Evolutionary conservation across 2,113 vertebrate genomes (phyloP).

Genomic region (Apaloderma vittatum): DNA sequence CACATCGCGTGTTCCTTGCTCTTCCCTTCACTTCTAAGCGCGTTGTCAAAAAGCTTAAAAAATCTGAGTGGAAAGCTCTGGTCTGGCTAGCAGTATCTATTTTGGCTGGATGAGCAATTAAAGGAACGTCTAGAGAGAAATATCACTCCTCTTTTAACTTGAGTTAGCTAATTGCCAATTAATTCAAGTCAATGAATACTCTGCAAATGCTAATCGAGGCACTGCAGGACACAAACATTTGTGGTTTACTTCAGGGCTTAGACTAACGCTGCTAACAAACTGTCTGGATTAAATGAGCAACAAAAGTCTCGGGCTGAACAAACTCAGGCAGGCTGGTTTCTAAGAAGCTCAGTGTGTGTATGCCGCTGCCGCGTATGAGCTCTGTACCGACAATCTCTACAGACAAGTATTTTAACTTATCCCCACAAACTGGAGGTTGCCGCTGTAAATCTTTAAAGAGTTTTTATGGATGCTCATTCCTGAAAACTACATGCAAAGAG

Average conservation of each 20-base stretch:
- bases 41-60: background rate
- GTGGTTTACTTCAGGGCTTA: conserved; percentile 18
- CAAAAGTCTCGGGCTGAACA: background rate
- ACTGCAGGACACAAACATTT: conserved; percentile 10
- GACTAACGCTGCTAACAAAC: background rate
- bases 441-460: background rate
- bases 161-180: conserved; percentile 67
- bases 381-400: background rate
- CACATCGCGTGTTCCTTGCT: background rate
- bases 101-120: conserved; percentile 43
- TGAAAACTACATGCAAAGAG: background rate
- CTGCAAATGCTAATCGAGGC: conserved; percentile 44
- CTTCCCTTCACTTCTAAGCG: background rate
- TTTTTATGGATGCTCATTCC: background rate
- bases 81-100: background rate
- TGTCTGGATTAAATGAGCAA: background rate
- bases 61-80: rapidly evolving
- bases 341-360: background rate
- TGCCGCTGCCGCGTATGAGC: background rate
- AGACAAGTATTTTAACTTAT: background rate
- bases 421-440: background rate
- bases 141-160: conserved; percentile 44
- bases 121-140: conserved; percentile 39
- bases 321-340: background rate
- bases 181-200: conserved; percentile 59